Conservation (phyloP, 2,888 invertebrate genomes). For the Protophormia terraenovae region DNA sequence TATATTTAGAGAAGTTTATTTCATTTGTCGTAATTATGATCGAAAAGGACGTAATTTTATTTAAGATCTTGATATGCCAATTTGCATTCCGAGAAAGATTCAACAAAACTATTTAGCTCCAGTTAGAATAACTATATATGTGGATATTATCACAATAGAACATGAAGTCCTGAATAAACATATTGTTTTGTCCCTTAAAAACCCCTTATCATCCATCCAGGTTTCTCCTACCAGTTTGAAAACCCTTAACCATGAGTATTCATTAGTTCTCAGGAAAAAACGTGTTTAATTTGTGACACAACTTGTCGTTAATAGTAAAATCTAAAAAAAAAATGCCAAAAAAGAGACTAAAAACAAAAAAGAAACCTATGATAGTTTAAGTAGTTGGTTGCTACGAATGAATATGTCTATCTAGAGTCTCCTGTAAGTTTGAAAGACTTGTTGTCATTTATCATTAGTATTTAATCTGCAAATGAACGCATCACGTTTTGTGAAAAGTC, state of each 20-base stretch:
- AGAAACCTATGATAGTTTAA: conserved; percentile 55
- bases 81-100: too few relatives aligned
- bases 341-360: background rate
- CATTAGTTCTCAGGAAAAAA: conserved; percentile 79
- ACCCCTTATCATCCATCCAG: background rate
- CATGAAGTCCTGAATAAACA: too few relatives aligned
- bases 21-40: too few relatives aligned
- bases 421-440: conserved; percentile 53
- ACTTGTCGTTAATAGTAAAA: conserved; percentile 66
- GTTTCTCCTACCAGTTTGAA: conserved; percentile 9
- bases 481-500: conserved; percentile 72
- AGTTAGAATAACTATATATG: too few relatives aligned
- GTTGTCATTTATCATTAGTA: conserved; percentile 71
- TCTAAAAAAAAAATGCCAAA: conserved; percentile 10
- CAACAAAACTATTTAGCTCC: too few relatives aligned
- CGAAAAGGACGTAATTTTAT: too few relatives aligned
- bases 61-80: too few relatives aligned
- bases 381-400: conserved; percentile 22
- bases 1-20: too few relatives aligned
- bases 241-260: conserved; percentile 72
- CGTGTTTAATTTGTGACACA: conserved; percentile 80
- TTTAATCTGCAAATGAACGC: conserved; percentile 74
- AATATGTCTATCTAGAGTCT: conserved; percentile 5
- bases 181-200: too few relatives aligned
- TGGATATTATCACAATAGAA: too few relatives aligned